phyloP scores from a whole-genome alignment of 2,888 invertebrate genomes.

The Sinhomidia bicolor region DNA sequence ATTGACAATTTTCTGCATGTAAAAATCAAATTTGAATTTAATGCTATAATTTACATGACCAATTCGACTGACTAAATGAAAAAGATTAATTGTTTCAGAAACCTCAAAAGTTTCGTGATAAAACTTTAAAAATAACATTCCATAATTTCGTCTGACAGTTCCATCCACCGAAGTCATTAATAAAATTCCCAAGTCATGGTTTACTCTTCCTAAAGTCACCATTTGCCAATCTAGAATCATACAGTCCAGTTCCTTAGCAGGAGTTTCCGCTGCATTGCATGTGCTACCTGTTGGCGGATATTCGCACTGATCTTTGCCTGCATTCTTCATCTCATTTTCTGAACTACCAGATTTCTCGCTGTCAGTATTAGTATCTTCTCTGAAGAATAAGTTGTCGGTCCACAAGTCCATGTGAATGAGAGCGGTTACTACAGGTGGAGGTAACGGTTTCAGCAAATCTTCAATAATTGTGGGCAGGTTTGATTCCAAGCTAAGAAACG shows the following conservation, averaged over 20 bases:
- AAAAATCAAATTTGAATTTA: background rate
- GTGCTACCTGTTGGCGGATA: too few relatives aligned
- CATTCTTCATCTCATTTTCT: background rate
- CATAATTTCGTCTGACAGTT: conserved; percentile 72
- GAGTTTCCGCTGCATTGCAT: background rate
- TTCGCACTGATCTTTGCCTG: too few relatives aligned
- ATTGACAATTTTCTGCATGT: conserved; percentile 36
- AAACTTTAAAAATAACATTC: conserved; percentile 76
- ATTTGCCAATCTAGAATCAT: conserved; percentile 81
- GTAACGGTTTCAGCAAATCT: conserved; percentile 60
- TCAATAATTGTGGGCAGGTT: conserved; percentile 9
- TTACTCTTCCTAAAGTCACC: conserved; percentile 79
- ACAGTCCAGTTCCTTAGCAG: conserved; percentile 73
- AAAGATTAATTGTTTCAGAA: background rate
- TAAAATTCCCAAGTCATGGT: conserved; percentile 80
- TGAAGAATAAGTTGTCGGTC: conserved; percentile 81
- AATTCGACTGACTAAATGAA: too few relatives aligned
- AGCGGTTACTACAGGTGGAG: conserved; percentile 49
- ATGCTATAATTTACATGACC: too few relatives aligned
- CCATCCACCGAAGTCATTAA: conserved; percentile 79
- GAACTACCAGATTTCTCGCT: background rate
- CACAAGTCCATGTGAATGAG: conserved; percentile 81
- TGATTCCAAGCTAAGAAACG: conserved; percentile 13
- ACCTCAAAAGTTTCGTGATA: conserved; percentile 78
- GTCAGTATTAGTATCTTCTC: conserved; percentile 68